Evolutionary conservation across 2,888 invertebrate species (phyloP).

Genomic region (Polymixis lichenea): DNA sequence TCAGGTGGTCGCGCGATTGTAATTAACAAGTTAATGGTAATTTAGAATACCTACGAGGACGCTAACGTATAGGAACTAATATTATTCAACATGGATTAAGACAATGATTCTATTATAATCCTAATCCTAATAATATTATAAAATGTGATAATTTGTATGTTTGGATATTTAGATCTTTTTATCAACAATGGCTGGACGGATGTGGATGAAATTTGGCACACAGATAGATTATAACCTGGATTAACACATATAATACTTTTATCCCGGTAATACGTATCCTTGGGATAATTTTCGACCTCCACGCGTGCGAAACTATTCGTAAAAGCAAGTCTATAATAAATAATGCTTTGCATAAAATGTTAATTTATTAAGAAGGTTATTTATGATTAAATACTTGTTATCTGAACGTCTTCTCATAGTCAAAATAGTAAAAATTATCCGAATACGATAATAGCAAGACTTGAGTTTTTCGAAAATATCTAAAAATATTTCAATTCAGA

Average conservation of each 20-base stretch:
- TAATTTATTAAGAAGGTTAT: neutral
- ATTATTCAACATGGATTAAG: neutral
- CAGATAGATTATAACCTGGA: no score
- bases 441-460: neutral
- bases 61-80: neutral
- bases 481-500: neutral
- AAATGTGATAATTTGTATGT: no score
- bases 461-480: neutral
- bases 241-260: no score
- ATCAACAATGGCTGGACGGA: no score
- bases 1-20: constrained; percentile 9
- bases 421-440: neutral
- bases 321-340: no score
- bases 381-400: neutral
- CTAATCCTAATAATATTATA: no score
- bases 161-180: no score
- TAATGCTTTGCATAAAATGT: no score
- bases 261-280: no score
- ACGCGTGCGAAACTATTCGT: no score
- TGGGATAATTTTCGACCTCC: no score
- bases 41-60: constrained; percentile 8
- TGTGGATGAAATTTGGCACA: no score
- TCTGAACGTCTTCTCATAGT: neutral
- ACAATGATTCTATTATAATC: neutral
- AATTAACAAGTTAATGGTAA: constrained; percentile 44